A percentile compares a stretch with the other conserved stretches of the same genome.
Conservation (phyloP, 1,140 invertebrate genomes). For the Apis dorsata region DNA sequence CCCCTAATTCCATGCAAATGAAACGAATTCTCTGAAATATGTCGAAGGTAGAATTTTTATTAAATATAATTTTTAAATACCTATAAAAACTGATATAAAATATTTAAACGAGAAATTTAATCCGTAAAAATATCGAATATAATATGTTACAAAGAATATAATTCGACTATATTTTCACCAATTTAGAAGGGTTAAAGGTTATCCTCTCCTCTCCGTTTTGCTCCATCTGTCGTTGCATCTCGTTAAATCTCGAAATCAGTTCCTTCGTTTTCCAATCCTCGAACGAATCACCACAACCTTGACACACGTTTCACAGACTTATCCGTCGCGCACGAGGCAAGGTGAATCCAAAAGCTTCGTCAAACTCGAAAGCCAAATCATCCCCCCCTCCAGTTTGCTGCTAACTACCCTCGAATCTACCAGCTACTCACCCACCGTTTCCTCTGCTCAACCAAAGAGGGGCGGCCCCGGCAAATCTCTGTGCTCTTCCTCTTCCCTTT, state of each 20-base stretch:
- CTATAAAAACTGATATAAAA: background rate
- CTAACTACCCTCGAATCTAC: background rate
- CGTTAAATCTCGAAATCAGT: too few relatives aligned
- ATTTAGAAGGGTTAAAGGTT: too few relatives aligned
- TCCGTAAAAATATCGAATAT: too few relatives aligned
- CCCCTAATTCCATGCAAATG: background rate
- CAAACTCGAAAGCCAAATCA: background rate
- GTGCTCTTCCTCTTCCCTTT: background rate
- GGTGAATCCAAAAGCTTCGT: background rate
- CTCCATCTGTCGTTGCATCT: too few relatives aligned
- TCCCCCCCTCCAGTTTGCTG: background rate
- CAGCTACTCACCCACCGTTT: background rate
- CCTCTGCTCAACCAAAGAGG: background rate
- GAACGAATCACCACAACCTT: background rate
- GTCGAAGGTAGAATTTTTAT: constrained; percentile 12
- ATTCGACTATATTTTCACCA: too few relatives aligned
- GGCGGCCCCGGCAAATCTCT: background rate
- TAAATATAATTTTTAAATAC: background rate
- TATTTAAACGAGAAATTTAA: background rate
- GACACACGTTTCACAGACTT: background rate
- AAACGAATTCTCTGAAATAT: background rate
- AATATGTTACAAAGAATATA: too few relatives aligned
- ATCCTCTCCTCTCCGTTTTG: too few relatives aligned
- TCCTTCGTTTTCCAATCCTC: too few relatives aligned
- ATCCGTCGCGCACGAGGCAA: background rate